Evolutionary conservation across 2,113 vertebrate genomes (phyloP).

Genomic region (Tetrax tetrax): DNA sequence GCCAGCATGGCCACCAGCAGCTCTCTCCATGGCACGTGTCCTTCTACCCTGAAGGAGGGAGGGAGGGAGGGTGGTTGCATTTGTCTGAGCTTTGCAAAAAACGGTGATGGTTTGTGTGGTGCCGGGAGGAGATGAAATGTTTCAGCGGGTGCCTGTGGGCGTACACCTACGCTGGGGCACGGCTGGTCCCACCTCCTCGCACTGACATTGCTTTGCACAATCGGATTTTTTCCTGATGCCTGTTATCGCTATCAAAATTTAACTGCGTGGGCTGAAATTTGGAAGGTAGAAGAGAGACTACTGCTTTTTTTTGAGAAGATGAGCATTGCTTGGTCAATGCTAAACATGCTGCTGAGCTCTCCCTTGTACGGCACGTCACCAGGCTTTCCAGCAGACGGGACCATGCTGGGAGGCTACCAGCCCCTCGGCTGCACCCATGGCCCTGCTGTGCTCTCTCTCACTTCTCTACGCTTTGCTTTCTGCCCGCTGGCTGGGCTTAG

Average conservation of each 20-base stretch:
- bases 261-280: not conserved
- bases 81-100: not conserved
- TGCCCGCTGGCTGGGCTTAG: not conserved
- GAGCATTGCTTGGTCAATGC: too few relatives aligned
- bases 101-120: fast-evolving
- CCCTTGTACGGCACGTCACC: not conserved
- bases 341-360: not conserved
- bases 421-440: not conserved
- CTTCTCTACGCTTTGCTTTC: not conserved
- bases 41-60: not conserved
- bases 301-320: too few relatives aligned
- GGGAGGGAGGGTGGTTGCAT: not conserved
- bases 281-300: not conserved
- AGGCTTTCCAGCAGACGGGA: not conserved
- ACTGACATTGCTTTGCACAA: not conserved
- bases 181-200: not conserved
- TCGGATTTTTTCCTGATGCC: not conserved
- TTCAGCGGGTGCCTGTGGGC: not conserved
- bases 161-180: not conserved
- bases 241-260: not conserved
- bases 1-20: not conserved
- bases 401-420: not conserved
- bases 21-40: not conserved
- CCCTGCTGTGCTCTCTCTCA: not conserved
- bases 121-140: not conserved